phyloP scores from a whole-genome alignment of 1,140 invertebrate genomes.

The Brachionus sp. region DNA sequence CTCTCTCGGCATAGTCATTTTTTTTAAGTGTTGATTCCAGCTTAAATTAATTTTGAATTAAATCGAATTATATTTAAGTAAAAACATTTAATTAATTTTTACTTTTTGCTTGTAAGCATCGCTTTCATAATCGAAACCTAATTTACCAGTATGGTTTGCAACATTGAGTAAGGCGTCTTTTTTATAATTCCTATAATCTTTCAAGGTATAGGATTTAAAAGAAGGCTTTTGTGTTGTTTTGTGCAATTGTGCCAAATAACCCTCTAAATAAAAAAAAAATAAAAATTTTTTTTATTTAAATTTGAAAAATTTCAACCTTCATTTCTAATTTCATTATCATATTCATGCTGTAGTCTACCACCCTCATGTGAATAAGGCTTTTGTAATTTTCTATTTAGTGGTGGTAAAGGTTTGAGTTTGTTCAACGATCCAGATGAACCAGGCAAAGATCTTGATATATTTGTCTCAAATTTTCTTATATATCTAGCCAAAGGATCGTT shows the following conservation, averaged over 20 bases:
- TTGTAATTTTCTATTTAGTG: constrained; percentile 8
- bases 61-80: background rate
- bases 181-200: constrained; percentile 44
- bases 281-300: background rate
- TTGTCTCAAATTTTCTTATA: constrained; percentile 25
- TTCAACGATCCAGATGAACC: constrained; percentile 31
- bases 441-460: constrained; percentile 39
- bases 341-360: background rate
- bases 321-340: constrained; percentile 18
- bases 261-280: background rate
- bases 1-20: constrained; percentile 38
- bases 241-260: constrained; percentile 42
- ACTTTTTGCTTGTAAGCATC: constrained; percentile 43
- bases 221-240: background rate
- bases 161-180: constrained; percentile 32
- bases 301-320: constrained; percentile 9
- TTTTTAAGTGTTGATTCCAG: background rate
- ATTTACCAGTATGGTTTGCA: constrained; percentile 25
- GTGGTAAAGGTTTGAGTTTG: background rate
- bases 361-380: constrained; percentile 38
- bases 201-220: constrained; percentile 19
- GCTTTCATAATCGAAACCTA: constrained; percentile 38
- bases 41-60: background rate
- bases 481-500: constrained; percentile 38
- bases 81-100: background rate